These are phyloP conservation scores for Diogma glabrata DNA, from an alignment of 2,888 invertebrate species.

Conservation along the genomic window DNA sequence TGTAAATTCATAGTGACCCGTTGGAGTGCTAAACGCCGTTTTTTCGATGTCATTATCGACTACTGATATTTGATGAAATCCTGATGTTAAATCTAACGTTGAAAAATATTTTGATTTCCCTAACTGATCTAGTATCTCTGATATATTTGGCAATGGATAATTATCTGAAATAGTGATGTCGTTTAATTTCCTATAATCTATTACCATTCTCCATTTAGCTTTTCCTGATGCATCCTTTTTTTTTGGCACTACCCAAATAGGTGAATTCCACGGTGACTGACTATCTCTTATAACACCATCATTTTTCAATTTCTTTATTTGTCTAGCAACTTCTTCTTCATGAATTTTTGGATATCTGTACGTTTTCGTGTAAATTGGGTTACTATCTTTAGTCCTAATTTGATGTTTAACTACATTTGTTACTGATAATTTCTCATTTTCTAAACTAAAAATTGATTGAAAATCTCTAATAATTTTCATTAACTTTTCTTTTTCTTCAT, in stretches of 20 bases:
- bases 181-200: not conserved
- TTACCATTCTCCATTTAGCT: not conserved
- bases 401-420: not conserved
- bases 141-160: not conserved
- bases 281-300: not conserved
- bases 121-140: not conserved
- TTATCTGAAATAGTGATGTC: constrained; percentile 13
- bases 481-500: not conserved
- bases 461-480: not conserved
- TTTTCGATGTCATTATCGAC: too few relatives aligned
- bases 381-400: not conserved
- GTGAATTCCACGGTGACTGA: not conserved
- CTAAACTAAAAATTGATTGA: not conserved
- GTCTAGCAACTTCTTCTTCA: constrained; percentile 22
- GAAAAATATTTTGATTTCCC: not conserved
- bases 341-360: constrained; percentile 23
- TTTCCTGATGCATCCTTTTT: not conserved
- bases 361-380: constrained; percentile 20
- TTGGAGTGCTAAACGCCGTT: too few relatives aligned
- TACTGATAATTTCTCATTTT: not conserved
- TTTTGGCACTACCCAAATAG: not conserved
- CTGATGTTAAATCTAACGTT: not conserved
- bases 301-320: not conserved
- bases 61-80: not conserved
- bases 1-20: not conserved